A percentile compares a stretch with the other conserved stretches of the same genome.
These are phyloP conservation scores for Caenorhabditis sp. DNA, from an alignment of 2,888 invertebrate genomes.

Conservation along the genomic window DNA sequence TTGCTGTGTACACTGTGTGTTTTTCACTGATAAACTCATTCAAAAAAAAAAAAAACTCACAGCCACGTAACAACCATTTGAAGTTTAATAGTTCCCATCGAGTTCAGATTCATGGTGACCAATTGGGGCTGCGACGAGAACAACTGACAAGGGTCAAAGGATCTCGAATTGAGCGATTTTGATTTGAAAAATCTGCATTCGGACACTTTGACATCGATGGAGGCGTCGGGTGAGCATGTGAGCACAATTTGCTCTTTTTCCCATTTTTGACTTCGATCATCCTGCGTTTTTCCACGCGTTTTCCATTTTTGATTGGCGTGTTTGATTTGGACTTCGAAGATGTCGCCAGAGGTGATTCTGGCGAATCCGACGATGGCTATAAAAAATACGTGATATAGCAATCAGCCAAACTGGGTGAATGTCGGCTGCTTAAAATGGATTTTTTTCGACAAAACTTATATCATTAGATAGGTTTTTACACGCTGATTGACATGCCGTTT, in stretches of 20 bases:
- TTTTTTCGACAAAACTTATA: too few relatives aligned
- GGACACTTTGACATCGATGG: conserved; percentile 73
- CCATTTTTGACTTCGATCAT: conserved; percentile 75
- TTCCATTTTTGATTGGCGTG: conserved; percentile 77
- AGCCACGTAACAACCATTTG: conserved; percentile 76
- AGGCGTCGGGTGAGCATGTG: conserved; percentile 74
- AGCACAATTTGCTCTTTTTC: conserved; percentile 72
- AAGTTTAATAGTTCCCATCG: conserved; percentile 76
- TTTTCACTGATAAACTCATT: too few relatives aligned
- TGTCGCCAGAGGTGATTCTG: conserved; percentile 76
- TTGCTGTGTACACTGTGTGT: too few relatives aligned
- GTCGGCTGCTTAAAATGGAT: too few relatives aligned
- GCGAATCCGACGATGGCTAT: conserved; percentile 77
- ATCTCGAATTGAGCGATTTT: conserved; percentile 72
- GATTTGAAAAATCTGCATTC: conserved; percentile 66
- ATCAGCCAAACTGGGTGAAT: too few relatives aligned
- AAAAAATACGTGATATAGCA: too few relatives aligned
- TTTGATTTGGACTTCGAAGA: conserved; percentile 75
- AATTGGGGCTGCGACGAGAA: conserved; percentile 76
- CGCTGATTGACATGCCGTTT: too few relatives aligned
- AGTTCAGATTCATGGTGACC: conserved; percentile 76
- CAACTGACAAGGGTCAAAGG: conserved; percentile 76
- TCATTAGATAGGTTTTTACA: too few relatives aligned
- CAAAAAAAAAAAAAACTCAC: conserved; percentile 71
- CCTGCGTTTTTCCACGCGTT: conserved; percentile 72